Base-by-base conservation (phyloP, 1,140 invertebrate species). In the Bombus superbus region DNA sequence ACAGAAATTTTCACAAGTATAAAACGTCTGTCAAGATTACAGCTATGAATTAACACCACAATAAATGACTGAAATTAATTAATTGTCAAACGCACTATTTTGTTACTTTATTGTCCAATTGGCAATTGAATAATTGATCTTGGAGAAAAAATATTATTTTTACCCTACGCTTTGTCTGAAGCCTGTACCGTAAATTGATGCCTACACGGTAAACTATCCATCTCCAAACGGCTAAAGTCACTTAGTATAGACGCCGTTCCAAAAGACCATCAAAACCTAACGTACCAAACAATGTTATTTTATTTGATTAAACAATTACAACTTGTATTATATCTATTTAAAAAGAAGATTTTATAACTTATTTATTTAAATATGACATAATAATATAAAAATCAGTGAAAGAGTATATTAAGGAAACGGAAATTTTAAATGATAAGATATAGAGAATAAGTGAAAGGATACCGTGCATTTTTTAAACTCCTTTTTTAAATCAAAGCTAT, bases 151-250 rank as follows among this genome's bases (percentile, higher is more conserved):
- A 44, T 76, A n/a, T 69, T 81, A 62, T 32, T 75, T 25, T 76
- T 35, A 1, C n/a, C 13, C 32, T 35, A 57, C 62, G 57, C 35
- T 74, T 83, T n/a, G 59, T 28, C 79, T 44, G n/a, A 80, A 53
- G 35, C 59, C 57, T 32, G 2, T 76, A 42, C 38, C 2, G 28
- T 42, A 62, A 77, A 77, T 59, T 62, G 53, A 59, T 47, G 32
- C 11, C 68, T 64, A 64, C n/a, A 80, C 53, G 42, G 62, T 69
- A 80, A 84, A 79, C 82, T 78, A 80, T 42, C 76, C 59, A 69
- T 53, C 38, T 74, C 28, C 71, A 59, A 85, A 25, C 40, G 59
- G n/a, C 53, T 85, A 40, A 53, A 88, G 78, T 88, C 83, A 72
- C 86, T 88, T 81, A 40, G 32, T 22, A 64, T 22, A 25, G 35